Percentiles rank a stretch among this genome's conserved stretches.
Conservation (phyloP, 2,113 vertebrate genomes). For the Halcyon malimbica region DNA sequence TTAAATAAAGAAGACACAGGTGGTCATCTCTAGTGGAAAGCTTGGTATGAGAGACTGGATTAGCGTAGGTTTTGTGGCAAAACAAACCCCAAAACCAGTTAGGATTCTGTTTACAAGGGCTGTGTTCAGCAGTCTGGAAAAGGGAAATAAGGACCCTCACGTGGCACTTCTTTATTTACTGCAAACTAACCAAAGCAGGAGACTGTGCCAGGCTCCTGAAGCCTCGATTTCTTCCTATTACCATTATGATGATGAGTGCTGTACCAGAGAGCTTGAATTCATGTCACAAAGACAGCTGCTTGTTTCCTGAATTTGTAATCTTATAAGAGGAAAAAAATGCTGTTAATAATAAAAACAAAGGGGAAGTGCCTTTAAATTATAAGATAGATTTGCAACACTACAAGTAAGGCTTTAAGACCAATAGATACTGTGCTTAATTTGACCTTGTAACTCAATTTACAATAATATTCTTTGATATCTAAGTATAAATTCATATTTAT, state of each 20-base stretch:
- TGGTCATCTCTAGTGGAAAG: not conserved
- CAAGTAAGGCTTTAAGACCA: not conserved
- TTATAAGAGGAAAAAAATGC: not conserved
- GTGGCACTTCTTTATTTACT: not conserved
- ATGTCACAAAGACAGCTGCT: not conserved
- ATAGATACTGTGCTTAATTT: not conserved
- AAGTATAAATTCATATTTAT: not conserved
- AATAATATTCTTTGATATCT: not conserved
- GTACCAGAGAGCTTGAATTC: not conserved
- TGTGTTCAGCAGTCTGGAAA: not conserved
- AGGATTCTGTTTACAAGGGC: not conserved
- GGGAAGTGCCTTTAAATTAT: not conserved
- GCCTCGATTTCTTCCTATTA: not conserved
- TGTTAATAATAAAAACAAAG: not conserved
- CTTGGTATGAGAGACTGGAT: not conserved
- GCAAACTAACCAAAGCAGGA: not conserved
- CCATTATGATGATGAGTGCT: not conserved
- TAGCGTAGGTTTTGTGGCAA: not conserved
- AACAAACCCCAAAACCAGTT: not conserved
- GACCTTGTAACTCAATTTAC: not conserved
- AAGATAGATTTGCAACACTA: not conserved
- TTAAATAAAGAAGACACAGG: not conserved
- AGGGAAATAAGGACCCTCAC: not conserved
- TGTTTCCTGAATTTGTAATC: not conserved
- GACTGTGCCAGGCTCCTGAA: not conserved